A percentile compares a stretch with the other conserved stretches of the same genome.
These are phyloP conservation scores for Lasiurus borealis DNA, from an alignment of 2,113 vertebrate species.

Conservation along the genomic window DNA sequence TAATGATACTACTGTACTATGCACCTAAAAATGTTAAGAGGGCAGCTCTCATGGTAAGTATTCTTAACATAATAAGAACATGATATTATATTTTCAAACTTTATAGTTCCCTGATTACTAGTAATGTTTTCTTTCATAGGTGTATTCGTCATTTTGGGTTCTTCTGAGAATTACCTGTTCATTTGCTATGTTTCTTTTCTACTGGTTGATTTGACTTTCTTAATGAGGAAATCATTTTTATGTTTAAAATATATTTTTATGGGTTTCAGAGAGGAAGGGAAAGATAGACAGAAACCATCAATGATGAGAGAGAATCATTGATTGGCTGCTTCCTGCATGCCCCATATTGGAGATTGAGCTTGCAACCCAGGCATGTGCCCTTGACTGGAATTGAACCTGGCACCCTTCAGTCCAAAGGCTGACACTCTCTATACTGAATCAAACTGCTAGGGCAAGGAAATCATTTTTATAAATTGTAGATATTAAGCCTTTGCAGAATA, in stretches of 20 bases:
- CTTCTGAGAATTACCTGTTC: neutral
- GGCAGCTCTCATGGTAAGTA: neutral
- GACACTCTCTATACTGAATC: no score
- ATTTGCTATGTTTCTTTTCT: neutral
- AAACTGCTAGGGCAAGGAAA: neutral
- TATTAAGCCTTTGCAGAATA: neutral
- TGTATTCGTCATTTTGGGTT: conserved; percentile 1
- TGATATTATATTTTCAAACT: neutral
- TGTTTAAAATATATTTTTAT: no score
- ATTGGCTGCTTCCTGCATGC: no score
- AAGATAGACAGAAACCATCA: no score
- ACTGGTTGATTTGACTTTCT: neutral
- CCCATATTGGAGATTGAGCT: no score
- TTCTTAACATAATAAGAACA: neutral
- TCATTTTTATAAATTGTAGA: neutral
- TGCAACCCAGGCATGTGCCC: no score
- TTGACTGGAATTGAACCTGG: no score
- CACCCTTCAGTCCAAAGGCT: no score
- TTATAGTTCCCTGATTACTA: neutral
- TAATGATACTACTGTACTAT: no score
- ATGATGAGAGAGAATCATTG: no score
- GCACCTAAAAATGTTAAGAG: neutral
- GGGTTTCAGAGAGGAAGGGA: no score
- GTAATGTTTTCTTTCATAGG: neutral
- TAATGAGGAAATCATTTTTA: neutral